phyloP scores from a whole-genome alignment of 1,140 invertebrate genomes.

The Danaus melanippus region DNA sequence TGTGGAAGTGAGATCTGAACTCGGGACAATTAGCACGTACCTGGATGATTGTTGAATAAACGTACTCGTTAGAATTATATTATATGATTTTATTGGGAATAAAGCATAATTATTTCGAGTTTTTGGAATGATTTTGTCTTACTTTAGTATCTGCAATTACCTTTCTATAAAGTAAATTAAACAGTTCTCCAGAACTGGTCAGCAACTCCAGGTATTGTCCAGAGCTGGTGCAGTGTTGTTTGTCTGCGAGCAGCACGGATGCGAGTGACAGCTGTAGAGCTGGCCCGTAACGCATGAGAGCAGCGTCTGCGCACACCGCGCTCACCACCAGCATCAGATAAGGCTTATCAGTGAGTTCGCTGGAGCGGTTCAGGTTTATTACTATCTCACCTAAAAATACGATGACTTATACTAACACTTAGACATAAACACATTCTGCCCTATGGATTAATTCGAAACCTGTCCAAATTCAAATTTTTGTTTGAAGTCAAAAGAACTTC shows the following conservation, averaged over 20 bases:
- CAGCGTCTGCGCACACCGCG: conserved; percentile 80
- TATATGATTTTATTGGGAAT: too few species aligned
- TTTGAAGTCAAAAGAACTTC: not conserved
- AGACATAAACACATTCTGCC: too few species aligned
- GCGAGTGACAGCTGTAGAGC: conserved; percentile 83
- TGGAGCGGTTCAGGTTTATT: conserved; percentile 74
- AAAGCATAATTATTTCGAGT: not conserved
- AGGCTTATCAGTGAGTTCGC: conserved; percentile 78
- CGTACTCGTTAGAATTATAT: not conserved
- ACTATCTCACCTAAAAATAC: conserved; percentile 56
- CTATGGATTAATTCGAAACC: too few species aligned
- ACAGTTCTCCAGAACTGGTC: conserved; percentile 79
- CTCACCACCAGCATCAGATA: conserved; percentile 84
- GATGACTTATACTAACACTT: too few species aligned
- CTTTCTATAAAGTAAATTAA: conserved; percentile 80
- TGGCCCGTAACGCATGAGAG: conserved; percentile 85
- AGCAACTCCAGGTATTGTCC: conserved; percentile 86
- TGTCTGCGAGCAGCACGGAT: conserved; percentile 83
- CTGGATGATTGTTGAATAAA: conserved; percentile 49
- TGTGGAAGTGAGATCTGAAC: conserved; percentile 86
- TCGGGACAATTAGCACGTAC: conserved; percentile 86
- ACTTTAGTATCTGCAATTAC: conserved; percentile 4
- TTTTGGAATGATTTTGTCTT: not conserved
- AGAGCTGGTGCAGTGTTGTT: conserved; percentile 81
- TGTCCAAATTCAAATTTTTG: not conserved